Evolutionary conservation across 2,888 invertebrate species (phyloP).

Genomic region (Netelia melanura): DNA sequence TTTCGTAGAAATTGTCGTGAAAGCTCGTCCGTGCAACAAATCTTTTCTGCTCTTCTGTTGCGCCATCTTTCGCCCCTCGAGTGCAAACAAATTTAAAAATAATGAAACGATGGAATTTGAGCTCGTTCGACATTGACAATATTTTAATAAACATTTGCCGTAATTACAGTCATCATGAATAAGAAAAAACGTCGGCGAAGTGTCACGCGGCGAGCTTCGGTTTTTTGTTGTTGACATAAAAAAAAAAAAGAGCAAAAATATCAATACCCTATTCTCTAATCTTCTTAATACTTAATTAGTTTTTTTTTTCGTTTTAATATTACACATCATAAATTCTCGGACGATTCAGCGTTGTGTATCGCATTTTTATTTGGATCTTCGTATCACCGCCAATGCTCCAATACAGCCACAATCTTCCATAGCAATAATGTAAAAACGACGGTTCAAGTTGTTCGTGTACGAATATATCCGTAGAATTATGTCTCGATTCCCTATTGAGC

Average conservation of each 20-base stretch:
- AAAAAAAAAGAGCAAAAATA: slow-evolving; percentile 48
- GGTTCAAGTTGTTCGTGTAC: slow-evolving; percentile 66
- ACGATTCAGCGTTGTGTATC: slow-evolving; percentile 63
- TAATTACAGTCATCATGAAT: slow-evolving; percentile 62
- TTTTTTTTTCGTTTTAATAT: slow-evolving; percentile 33
- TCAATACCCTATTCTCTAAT: slow-evolving; percentile 52
- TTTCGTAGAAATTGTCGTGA: slow-evolving; percentile 49
- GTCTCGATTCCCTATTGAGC: slow-evolving; percentile 84
- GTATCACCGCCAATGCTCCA: slow-evolving; percentile 69
- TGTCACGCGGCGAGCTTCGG: slow-evolving; percentile 49
- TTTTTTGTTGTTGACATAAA: slow-evolving; percentile 13
- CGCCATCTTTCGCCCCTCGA: slow-evolving; percentile 26
- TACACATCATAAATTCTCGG: slow-evolving; percentile 32
- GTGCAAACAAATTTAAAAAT: slow-evolving; percentile 22
- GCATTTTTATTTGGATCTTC: slow-evolving; percentile 70
- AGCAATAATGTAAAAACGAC: slow-evolving; percentile 64
- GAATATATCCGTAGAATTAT: slow-evolving; percentile 76
- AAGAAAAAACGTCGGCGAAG: slow-evolving; percentile 26
- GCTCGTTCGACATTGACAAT: slow-evolving; percentile 57
- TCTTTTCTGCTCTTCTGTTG: slow-evolving; percentile 43
- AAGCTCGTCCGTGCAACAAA: slow-evolving; percentile 49
- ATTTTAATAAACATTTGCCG: slow-evolving; percentile 64
- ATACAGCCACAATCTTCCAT: slow-evolving; percentile 65
- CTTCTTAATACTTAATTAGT: slow-evolving; percentile 44
- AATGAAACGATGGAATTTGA: slow-evolving; percentile 38